Percentiles rank a stretch among this genome's conserved stretches.
phyloP scores from a whole-genome alignment of 2,797 vertebrate genomes.

The Euthynnus affinis region DNA sequence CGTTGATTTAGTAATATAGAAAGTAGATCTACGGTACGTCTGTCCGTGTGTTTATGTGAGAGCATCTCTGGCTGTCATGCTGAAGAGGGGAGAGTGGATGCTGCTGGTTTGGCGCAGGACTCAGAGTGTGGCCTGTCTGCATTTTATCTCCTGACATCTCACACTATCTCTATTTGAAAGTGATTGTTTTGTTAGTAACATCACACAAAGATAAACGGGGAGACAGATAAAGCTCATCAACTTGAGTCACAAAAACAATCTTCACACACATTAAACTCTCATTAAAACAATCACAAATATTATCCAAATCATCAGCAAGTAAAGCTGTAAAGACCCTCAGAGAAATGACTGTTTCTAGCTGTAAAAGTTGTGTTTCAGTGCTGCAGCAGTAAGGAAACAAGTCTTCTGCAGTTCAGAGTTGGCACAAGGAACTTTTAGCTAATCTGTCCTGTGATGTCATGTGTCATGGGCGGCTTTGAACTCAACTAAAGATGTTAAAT shows the following conservation, averaged over 20 bases:
- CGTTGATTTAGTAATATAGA: slow-evolving; percentile 77
- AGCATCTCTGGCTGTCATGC: slow-evolving; percentile 64
- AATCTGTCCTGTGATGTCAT: background rate
- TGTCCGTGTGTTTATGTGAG: slow-evolving; percentile 71
- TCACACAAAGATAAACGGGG: background rate
- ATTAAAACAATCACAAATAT: background rate
- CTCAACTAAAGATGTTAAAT: background rate
- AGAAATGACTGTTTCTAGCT: background rate
- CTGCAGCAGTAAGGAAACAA: background rate
- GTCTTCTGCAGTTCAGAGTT: background rate
- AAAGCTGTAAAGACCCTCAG: background rate
- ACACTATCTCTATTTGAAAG: background rate
- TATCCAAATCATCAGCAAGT: background rate
- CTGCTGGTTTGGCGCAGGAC: slow-evolving; percentile 57
- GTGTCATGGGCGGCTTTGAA: background rate
- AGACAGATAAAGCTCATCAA: background rate
- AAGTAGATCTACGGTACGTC: slow-evolving; percentile 55
- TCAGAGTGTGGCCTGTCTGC: slow-evolving; percentile 49
- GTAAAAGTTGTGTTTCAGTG: background rate
- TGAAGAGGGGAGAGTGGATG: slow-evolving; percentile 31
- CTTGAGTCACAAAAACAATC: background rate
- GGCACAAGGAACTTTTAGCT: background rate
- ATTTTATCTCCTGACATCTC: slow-evolving; percentile 31
- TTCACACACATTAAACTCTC: background rate
- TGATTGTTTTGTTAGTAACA: background rate